These are phyloP conservation scores for Limnephilus rhombicus DNA, from an alignment of 2,888 invertebrate species.

Conservation along the genomic window DNA sequence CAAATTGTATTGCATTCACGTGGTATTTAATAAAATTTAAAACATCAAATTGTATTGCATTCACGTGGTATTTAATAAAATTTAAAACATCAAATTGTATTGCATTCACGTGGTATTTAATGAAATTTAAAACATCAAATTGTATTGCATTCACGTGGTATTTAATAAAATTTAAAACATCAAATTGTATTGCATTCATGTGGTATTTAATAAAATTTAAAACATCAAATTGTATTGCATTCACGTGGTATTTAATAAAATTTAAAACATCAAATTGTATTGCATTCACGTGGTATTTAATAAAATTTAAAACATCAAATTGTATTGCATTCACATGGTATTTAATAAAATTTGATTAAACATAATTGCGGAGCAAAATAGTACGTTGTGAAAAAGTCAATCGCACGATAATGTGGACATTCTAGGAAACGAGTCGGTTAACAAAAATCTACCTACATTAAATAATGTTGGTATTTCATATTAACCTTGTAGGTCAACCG, in stretches of 20 bases:
- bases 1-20: background rate
- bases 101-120: background rate
- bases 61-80: background rate
- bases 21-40: background rate
- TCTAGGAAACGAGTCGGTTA: background rate
- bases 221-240: too few species aligned
- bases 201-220: background rate
- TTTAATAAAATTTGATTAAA: background rate
- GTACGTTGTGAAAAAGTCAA: background rate
- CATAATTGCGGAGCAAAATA: too few species aligned
- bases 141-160: background rate
- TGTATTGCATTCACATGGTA: background rate
- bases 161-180: background rate
- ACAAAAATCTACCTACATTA: background rate
- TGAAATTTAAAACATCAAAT: background rate
- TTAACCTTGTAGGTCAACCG: background rate
- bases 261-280: background rate
- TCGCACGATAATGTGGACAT: background rate
- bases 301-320: background rate
- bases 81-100: background rate
- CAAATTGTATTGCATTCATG: background rate
- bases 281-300: background rate
- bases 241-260: background rate
- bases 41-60: too few species aligned
- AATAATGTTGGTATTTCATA: background rate